These are phyloP conservation scores for Glyptemys insculpta DNA, from an alignment of 2,797 vertebrate genomes.

Conservation along the genomic window DNA sequence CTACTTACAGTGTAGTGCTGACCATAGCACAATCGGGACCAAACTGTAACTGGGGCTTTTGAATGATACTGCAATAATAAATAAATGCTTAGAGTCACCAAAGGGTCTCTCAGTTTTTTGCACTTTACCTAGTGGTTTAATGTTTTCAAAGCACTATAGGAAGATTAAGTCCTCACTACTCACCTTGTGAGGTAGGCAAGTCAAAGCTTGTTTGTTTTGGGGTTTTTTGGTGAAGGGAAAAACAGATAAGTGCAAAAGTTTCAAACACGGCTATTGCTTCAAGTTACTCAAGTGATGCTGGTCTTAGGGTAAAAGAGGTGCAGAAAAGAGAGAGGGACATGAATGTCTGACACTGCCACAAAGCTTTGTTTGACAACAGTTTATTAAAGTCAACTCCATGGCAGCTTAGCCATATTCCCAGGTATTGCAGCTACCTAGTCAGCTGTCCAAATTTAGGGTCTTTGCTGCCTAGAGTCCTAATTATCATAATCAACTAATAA, in stretches of 20 bases:
- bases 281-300: background rate
- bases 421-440: accelerated
- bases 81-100: background rate
- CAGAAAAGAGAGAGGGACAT: background rate
- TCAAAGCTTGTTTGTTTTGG: background rate
- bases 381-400: background rate
- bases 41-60: background rate
- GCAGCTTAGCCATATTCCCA: background rate
- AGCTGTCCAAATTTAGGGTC: accelerated
- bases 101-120: background rate
- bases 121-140: background rate
- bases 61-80: background rate
- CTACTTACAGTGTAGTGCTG: background rate
- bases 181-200: background rate
- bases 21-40: background rate
- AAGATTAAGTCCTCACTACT: background rate
- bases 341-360: background rate
- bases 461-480: accelerated
- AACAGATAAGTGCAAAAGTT: background rate
- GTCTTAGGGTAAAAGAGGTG: background rate
- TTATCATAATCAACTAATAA: background rate
- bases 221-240: background rate
- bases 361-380: background rate
- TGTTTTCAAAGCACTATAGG: background rate
- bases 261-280: background rate